These are phyloP conservation scores for Heliconius nattereri DNA, from an alignment of 1,140 invertebrate genomes.

Conservation along the genomic window DNA sequence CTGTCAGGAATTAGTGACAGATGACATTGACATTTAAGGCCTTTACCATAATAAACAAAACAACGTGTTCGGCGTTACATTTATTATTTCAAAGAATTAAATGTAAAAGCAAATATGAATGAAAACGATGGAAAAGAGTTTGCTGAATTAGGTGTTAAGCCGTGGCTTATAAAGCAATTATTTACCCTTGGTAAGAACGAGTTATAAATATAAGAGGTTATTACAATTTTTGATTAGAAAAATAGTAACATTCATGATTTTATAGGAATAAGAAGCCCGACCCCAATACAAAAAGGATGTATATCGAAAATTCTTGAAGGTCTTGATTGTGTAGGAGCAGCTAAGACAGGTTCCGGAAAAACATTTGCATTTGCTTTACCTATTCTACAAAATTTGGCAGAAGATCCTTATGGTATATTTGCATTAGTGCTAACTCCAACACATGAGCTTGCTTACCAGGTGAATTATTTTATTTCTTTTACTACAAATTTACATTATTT, in stretches of 20 bases:
- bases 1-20: background rate
- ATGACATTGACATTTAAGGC: background rate
- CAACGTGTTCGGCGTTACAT: conserved; percentile 1
- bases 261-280: conserved; percentile 89
- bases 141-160: conserved; percentile 67
- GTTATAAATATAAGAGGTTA: conserved; percentile 18
- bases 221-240: background rate
- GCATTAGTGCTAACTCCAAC: conserved; percentile 97
- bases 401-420: conserved; percentile 97
- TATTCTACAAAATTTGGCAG: conserved; percentile 94
- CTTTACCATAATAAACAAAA: conserved; percentile 11
- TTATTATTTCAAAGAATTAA: background rate
- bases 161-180: conserved; percentile 78
- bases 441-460: conserved; percentile 94
- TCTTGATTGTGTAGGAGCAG: conserved; percentile 95
- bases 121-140: conserved; percentile 66
- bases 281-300: conserved; percentile 92
- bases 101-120: conserved; percentile 50
- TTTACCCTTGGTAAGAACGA: conserved; percentile 62
- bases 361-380: conserved; percentile 98
- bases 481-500: background rate
- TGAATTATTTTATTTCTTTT: conserved; percentile 37
- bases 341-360: conserved; percentile 99
- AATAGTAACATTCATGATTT: background rate
- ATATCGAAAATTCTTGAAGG: conserved; percentile 91